Conservation (phyloP, 2,797 vertebrate genomes). For the Cottoperca gobio region DNA sequence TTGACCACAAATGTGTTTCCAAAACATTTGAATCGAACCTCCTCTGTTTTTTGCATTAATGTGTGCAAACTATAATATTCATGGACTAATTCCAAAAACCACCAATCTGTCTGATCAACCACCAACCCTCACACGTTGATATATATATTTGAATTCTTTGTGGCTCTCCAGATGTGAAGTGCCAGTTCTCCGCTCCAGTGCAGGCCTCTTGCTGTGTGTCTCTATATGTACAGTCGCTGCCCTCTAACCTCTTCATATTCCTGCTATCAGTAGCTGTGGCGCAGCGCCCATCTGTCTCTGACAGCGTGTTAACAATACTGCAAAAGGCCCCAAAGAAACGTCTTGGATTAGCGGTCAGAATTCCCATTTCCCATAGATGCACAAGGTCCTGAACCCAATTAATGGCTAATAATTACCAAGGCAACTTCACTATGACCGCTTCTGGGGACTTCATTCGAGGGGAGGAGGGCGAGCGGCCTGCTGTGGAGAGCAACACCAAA, state of each 20-base stretch:
- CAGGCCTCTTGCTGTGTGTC: slow-evolving; percentile 40
- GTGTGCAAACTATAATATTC: not conserved
- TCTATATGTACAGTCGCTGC: slow-evolving; percentile 35
- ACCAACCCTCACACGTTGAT: not conserved
- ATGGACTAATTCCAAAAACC: not conserved
- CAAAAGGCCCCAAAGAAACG: slow-evolving; percentile 68
- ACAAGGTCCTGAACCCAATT: slow-evolving; percentile 94
- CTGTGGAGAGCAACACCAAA: slow-evolving; percentile 34
- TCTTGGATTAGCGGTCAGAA: slow-evolving; percentile 86
- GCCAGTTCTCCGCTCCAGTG: too few relatives aligned
- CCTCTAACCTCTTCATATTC: slow-evolving; percentile 67
- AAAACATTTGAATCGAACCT: not conserved
- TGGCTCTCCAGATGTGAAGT: slow-evolving; percentile 20
- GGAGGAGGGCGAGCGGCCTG: slow-evolving; percentile 11
- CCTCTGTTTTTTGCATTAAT: not conserved
- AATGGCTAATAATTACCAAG: slow-evolving; percentile 94
- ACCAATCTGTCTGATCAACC: not conserved
- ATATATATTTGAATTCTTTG: not conserved
- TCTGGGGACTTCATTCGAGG: slow-evolving; percentile 75
- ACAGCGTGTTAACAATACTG: slow-evolving; percentile 76
- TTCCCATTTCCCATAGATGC: slow-evolving; percentile 87
- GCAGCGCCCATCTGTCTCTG: slow-evolving; percentile 60
- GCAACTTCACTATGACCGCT: slow-evolving; percentile 72
- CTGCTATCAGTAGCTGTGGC: slow-evolving; percentile 54
- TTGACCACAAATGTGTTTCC: not conserved